These are phyloP conservation scores for Lepus timidus DNA, from an alignment of 2,113 vertebrate genomes.

Conservation along the genomic window DNA sequence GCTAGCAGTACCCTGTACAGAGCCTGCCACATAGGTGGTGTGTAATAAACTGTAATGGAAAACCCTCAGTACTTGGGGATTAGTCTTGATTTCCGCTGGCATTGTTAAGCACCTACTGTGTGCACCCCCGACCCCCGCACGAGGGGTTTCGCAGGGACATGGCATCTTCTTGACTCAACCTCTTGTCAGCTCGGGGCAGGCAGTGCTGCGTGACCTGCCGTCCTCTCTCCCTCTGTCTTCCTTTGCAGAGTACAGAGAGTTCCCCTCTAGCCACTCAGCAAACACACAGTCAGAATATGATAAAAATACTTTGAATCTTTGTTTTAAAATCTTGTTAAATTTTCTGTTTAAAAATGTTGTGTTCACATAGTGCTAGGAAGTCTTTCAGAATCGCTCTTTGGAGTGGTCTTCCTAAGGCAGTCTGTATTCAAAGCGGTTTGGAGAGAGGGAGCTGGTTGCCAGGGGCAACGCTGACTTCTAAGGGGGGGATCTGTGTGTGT, in stretches of 20 bases:
- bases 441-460: constrained; percentile 79
- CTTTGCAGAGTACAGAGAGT: constrained; percentile 34
- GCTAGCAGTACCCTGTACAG: neutral
- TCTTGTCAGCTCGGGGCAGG: neutral
- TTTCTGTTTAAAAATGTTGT: constrained; percentile 82
- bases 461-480: constrained; percentile 83
- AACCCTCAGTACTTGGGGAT: neutral
- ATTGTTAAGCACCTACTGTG: neutral
- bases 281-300: constrained; percentile 56
- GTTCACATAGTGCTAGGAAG: constrained; percentile 69
- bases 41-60: neutral
- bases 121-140: neutral
- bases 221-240: neutral
- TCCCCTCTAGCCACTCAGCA: constrained; percentile 68
- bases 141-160: neutral
- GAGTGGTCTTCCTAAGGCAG: constrained; percentile 70
- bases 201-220: neutral
- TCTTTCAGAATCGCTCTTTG: constrained; percentile 77
- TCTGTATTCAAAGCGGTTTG: constrained; percentile 79
- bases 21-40: neutral
- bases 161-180: neutral
- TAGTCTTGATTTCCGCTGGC: neutral
- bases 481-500: constrained; percentile 66
- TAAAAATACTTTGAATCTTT: constrained; percentile 73
- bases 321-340: constrained; percentile 83